Evolutionary conservation across 2,888 invertebrate species (phyloP), one percentile per base, ranked within the genome.

Genomic region (Dromius quadrimaculatus): DNA sequence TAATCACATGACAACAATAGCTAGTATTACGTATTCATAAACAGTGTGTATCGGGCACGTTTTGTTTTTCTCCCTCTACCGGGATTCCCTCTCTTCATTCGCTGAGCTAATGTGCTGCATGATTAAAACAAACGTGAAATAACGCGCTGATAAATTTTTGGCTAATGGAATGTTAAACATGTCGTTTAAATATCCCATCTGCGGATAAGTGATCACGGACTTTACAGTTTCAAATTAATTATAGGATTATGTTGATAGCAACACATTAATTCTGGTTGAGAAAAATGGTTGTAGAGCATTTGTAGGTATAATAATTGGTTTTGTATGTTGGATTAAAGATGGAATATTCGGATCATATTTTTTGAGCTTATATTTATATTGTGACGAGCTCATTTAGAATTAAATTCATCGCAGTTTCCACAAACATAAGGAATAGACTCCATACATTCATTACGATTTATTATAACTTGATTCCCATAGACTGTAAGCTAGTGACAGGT

Each of bases 131-230:
- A 50, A 47, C 65, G 65, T 65, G 65, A 47, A 65, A 65, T 65
- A 34, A 65, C 50, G 47, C 20, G 34, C 50, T 28, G 50, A 54
- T 54, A 54, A 28, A 54, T 54, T 36, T 66, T 66, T 41, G 54
- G 66, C 23, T 66, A 66, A 66, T 66, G 66, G 66, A 66, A 66
- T 66, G 66, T 66, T 66, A 66, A 66, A 41, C 54, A 41, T 57
- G 54, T 36, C 36, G 66, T 57, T 54, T 66, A 54, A 54, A 54
- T 54, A 54, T 54, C 50, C 50, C 32, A 65, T 47, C 65, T 65
- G 28, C 50, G 50, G 50, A 54, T 54, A 54, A 54, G 50, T 54
- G 28, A 54, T 54, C 28, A 54, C 50, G 50, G 50, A 54, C 50
- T 54, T 54, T 28, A 15, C 50, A 23, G 50, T 54, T 54, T 23